These are phyloP conservation scores for Ephydatia muelleri DNA, from an alignment of 37 sponge, comb jelly and placozoan species.

Conservation along the genomic window DNA sequence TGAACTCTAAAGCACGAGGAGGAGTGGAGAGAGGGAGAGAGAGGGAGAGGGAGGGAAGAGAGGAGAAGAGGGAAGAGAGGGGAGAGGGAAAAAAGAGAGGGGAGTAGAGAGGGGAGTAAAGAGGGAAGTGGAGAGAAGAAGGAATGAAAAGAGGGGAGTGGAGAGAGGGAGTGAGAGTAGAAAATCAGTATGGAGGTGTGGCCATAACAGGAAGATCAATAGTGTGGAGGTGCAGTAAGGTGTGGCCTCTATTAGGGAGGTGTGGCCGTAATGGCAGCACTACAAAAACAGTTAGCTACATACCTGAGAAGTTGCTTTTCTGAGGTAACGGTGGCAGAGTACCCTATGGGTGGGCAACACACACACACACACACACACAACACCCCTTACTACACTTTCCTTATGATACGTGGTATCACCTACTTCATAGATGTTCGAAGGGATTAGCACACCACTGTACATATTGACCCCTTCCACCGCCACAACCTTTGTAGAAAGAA, in stretches of 20 bases:
- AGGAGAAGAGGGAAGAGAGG: slow-evolving; percentile 49
- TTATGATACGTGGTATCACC: not conserved
- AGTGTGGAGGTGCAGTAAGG: not conserved
- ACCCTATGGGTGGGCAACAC: not conserved
- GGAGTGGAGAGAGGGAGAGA: slow-evolving; percentile 42
- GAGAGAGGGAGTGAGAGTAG: too few relatives aligned
- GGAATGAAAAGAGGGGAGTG: too few relatives aligned
- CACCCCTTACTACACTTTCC: not conserved
- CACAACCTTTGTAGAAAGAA: slow-evolving; percentile 33
- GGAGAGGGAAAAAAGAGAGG: slow-evolving; percentile 47
- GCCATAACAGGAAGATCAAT: not conserved
- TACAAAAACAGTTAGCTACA: too few relatives aligned
- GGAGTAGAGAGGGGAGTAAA: slow-evolving; percentile 44
- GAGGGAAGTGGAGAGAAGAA: slow-evolving; percentile 25
- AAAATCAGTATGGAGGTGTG: not conserved
- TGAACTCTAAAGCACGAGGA: slow-evolving; percentile 51
- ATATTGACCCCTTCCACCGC: slow-evolving; percentile 69
- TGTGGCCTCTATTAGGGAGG: not conserved
- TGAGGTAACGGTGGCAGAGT: not conserved
- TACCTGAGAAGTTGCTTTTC: not conserved
- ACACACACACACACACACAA: slow-evolving; percentile 30
- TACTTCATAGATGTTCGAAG: slow-evolving; percentile 56
- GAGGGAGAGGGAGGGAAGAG: slow-evolving; percentile 45
- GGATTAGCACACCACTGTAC: slow-evolving; percentile 32
- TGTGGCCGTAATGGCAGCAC: not conserved